Evolutionary conservation across 2,797 vertebrate genomes (phyloP), one percentile per base, ranked within the genome.

Genomic region (Ctenopoma kingsleyae): DNA sequence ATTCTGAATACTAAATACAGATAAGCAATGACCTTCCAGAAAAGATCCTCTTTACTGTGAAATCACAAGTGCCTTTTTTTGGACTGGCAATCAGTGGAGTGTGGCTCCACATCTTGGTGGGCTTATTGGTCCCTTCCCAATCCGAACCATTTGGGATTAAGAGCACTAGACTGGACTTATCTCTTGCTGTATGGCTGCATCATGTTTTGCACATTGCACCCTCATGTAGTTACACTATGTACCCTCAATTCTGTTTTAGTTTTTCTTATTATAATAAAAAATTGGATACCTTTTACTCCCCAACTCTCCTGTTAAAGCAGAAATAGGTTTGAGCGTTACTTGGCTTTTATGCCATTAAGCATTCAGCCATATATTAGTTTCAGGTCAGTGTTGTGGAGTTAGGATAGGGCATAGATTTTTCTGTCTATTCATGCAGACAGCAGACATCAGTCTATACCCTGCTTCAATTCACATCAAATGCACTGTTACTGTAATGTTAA

Each of bases 1-100:
- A 32, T 67, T 78, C 68, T 76, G 87, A 84, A 91, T 91, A 86
- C 86, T 78, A 91, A 93, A 76, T 74, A 60, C 57, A 80, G 48
- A 80, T 58, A 51, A 55, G 76, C 63, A 63, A 62, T 79, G 81
- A 84, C 83, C 82, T 88, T 23, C 27, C 27, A 30, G 27, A 30
- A 30, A 30, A 73, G 68, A 75, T 85, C 64, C 68, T 76, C 67
- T 80, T 54, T 65, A 69, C 63, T 82, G 71, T 76, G 56, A 76
- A 73, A 60, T 75, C 1, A 56, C 58, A 78, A 40, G 22, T 67
- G 55, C 63, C 8, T 32, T 73, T 84, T 74, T 69, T 22, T 72
- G 3, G 38, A 32, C 56, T 49, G 19, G 56, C 64, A 65, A 61
- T 71, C 36, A 7, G 20, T 54, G 44, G 57, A 85, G 51, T 67